These are phyloP conservation scores for Gorilla gorilla DNA, from an alignment of 2,113 vertebrate genomes.

Conservation along the genomic window DNA sequence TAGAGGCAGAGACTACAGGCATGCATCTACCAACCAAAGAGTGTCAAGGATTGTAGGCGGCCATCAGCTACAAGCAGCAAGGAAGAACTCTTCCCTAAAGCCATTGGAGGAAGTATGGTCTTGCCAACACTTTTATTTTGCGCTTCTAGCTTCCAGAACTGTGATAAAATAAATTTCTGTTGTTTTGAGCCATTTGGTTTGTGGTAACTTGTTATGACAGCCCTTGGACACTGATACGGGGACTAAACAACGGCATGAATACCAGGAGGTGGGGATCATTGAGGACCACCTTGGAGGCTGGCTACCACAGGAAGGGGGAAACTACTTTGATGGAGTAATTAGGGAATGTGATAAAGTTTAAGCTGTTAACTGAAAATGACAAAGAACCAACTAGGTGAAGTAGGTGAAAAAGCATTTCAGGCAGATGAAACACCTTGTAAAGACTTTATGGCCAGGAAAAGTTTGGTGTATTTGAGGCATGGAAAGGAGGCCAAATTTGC, in stretches of 20 bases:
- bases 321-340: background rate
- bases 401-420: background rate
- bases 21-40: background rate
- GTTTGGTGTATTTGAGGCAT: background rate
- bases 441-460: background rate
- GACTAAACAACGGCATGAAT: background rate
- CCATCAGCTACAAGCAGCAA: background rate
- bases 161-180: background rate
- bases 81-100: background rate
- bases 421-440: background rate
- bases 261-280: background rate
- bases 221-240: too few species aligned
- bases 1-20: background rate
- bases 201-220: background rate
- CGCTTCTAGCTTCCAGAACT: background rate
- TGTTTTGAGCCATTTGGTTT: background rate
- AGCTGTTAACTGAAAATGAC: background rate
- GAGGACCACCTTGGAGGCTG: background rate
- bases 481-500: background rate
- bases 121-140: background rate
- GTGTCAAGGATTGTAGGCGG: background rate
- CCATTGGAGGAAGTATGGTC: background rate
- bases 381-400: background rate
- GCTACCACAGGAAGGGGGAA: background rate
- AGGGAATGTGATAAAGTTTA: background rate